phyloP scores from a whole-genome alignment of 1,140 invertebrate species.

The Mesaphorura yosii region DNA sequence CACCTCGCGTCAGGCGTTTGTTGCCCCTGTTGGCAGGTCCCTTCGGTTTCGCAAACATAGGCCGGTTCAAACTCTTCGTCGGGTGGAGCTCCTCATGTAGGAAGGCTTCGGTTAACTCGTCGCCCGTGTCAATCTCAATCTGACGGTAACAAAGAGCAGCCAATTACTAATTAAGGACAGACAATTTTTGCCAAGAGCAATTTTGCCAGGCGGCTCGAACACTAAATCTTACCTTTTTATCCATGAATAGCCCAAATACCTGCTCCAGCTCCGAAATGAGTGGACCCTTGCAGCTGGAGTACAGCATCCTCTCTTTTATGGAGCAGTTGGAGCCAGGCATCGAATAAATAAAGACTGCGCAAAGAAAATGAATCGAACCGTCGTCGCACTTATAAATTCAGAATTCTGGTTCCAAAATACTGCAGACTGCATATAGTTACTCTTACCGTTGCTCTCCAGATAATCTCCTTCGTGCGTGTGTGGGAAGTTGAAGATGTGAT shows the following conservation, averaged over 20 bases:
- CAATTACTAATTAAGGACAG: slow-evolving; percentile 7
- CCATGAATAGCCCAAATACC: slow-evolving; percentile 53
- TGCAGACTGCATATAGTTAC: background rate
- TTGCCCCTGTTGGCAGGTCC: slow-evolving; percentile 83
- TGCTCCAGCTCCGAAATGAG: slow-evolving; percentile 64
- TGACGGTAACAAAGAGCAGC: slow-evolving; percentile 40
- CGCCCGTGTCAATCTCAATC: slow-evolving; percentile 82
- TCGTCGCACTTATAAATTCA: too few relatives aligned
- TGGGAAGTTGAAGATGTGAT: slow-evolving; percentile 82
- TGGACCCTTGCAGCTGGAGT: slow-evolving; percentile 88
- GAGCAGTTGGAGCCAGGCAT: slow-evolving; percentile 90
- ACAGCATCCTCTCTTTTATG: slow-evolving; percentile 94
- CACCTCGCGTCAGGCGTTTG: slow-evolving; percentile 65
- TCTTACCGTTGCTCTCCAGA: slow-evolving; percentile 61
- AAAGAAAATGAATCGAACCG: slow-evolving; percentile 32
- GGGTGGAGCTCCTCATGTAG: slow-evolving; percentile 90
- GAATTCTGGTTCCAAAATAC: too few relatives aligned
- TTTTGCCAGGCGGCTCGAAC: too few relatives aligned
- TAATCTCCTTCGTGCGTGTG: slow-evolving; percentile 87
- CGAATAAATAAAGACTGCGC: slow-evolving; percentile 88
- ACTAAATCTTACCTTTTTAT: slow-evolving; percentile 59
- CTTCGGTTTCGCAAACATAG: slow-evolving; percentile 89
- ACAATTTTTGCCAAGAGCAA: too few relatives aligned
- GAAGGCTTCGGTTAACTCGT: slow-evolving; percentile 77
- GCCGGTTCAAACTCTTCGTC: slow-evolving; percentile 73